Conservation (phyloP, 2,113 vertebrate genomes). For the Ptyas mucosa region DNA sequence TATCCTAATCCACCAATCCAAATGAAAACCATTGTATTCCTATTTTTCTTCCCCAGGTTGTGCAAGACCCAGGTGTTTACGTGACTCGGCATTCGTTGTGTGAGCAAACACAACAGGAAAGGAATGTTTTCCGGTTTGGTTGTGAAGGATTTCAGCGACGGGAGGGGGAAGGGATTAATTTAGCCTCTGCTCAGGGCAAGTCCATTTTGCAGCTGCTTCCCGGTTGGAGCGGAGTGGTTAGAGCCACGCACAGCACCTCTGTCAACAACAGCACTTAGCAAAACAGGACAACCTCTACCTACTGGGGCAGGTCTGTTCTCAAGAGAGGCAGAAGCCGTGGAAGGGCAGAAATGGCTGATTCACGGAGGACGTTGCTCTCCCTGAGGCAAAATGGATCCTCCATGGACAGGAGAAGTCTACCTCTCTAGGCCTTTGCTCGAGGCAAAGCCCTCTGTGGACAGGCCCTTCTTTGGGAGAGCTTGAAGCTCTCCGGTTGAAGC, state of each 20-base stretch:
- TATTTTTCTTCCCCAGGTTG: neutral
- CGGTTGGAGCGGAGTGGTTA: neutral
- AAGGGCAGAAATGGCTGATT: neutral
- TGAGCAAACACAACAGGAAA: neutral
- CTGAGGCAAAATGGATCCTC: neutral
- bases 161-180: neutral
- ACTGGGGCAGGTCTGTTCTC: neutral
- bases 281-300: neutral
- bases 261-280: neutral
- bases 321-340: neutral
- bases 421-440: neutral
- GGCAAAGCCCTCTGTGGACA: neutral
- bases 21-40: neutral
- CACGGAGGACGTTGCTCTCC: neutral
- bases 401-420: neutral
- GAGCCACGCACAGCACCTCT: neutral
- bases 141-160: neutral
- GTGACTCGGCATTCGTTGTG: neutral
- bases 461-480: neutral
- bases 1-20: neutral
- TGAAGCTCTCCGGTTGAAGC: too few species aligned
- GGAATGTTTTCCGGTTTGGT: neutral
- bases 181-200: neutral
- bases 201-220: neutral
- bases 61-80: neutral